Percentiles rank a stretch among this genome's conserved stretches.
phyloP scores from a whole-genome alignment of 2,888 invertebrate genomes.

The Toxonevra muliebris region DNA sequence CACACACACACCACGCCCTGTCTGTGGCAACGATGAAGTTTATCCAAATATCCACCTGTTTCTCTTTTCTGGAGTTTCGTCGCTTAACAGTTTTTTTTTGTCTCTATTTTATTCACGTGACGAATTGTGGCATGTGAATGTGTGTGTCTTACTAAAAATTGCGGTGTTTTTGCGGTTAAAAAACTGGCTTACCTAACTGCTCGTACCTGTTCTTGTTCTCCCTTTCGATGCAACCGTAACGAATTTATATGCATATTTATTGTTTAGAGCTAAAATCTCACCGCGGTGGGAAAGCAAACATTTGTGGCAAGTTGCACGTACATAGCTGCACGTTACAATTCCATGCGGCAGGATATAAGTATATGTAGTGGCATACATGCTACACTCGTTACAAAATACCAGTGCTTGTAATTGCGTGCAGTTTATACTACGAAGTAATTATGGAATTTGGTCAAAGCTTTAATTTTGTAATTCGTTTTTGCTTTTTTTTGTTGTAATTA shows the following conservation, averaged over 20 bases:
- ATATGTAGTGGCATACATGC: too few relatives aligned
- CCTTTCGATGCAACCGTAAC: constrained; percentile 18
- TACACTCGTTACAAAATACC: too few relatives aligned
- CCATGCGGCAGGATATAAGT: constrained; percentile 12
- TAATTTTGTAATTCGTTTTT: constrained; percentile 9
- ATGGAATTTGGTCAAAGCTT: constrained; percentile 31
- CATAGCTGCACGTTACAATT: constrained; percentile 3
- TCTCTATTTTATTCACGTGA: not conserved
- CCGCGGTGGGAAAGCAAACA: constrained; percentile 26
- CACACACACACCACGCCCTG: too few relatives aligned
- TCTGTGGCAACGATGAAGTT: not conserved
- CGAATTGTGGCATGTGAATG: too few relatives aligned
- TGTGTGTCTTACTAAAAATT: constrained; percentile 18
- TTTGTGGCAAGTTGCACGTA: constrained; percentile 26
- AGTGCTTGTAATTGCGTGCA: constrained; percentile 21
- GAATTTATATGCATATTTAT: constrained; percentile 46
- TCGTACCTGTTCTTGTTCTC: too few relatives aligned
- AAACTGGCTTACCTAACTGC: constrained; percentile 14
- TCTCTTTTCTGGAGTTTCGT: not conserved
- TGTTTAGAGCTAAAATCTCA: constrained; percentile 42
- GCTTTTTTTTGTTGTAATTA: not conserved
- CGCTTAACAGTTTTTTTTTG: constrained; percentile 11
- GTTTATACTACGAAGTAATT: constrained; percentile 14
- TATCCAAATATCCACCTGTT: not conserved
- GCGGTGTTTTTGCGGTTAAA: constrained; percentile 17